phyloP scores from a whole-genome alignment of 2,888 invertebrate genomes.

The Trichopria drosophilae region DNA sequence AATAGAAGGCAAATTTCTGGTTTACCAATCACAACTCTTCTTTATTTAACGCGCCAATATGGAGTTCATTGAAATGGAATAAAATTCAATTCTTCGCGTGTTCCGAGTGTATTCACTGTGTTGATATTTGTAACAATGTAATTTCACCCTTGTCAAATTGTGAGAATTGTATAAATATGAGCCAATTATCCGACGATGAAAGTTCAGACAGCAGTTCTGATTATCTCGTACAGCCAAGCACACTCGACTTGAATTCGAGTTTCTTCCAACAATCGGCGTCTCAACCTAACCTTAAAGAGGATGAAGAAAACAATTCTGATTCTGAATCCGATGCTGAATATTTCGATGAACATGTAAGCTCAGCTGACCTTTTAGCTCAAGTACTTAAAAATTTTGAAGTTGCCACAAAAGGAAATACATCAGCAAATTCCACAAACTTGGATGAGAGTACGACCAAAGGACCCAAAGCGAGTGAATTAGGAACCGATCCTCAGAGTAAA shows the following conservation, averaged over 20 bases:
- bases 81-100: not conserved
- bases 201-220: conserved; percentile 61
- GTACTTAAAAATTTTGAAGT: conserved; percentile 51
- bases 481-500: conserved; percentile 8
- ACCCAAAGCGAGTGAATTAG: no score
- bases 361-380: conserved; percentile 45
- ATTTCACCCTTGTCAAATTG: not conserved
- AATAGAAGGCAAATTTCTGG: no score
- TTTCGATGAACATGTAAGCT: conserved; percentile 68
- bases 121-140: not conserved
- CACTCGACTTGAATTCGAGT: conserved; percentile 63
- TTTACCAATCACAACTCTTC: no score
- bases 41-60: no score
- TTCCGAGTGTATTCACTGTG: not conserved
- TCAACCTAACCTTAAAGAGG: conserved; percentile 41
- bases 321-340: conserved; percentile 71
- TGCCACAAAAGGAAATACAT: conserved; percentile 17
- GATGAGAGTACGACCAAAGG: no score
- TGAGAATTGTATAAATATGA: conserved; percentile 33
- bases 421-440: not conserved
- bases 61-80: not conserved
- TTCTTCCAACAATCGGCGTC: conserved; percentile 56
- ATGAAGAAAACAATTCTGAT: conserved; percentile 51
- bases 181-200: conserved; percentile 43
- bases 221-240: conserved; percentile 61